A percentile compares a stretch with the other conserved stretches of the same genome.
Conservation (phyloP, 2,113 vertebrate species). For the Clarias gariepinus region DNA sequence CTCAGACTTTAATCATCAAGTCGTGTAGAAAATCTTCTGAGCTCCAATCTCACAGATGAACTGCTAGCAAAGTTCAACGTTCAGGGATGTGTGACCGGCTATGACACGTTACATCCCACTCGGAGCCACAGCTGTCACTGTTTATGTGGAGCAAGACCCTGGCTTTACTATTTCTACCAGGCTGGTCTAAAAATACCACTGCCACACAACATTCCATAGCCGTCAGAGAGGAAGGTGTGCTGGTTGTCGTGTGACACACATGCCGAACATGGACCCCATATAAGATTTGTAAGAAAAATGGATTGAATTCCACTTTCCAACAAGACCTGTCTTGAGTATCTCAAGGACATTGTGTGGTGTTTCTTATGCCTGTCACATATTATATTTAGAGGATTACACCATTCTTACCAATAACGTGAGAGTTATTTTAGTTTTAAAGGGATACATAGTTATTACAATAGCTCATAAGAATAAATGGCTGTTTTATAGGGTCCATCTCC, state of each 20-base stretch:
- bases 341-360: background rate
- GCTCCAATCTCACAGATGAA: background rate
- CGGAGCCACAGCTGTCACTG: constrained; percentile 67
- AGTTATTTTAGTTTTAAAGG: constrained; percentile 19
- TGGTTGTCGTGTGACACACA: constrained; percentile 4
- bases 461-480: background rate
- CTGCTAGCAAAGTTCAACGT: background rate
- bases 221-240: constrained; percentile 59
- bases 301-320: background rate
- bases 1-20: constrained; percentile 51
- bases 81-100: constrained; percentile 14
- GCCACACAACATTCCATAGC: constrained; percentile 80
- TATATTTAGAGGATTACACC: background rate
- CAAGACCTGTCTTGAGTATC: background rate
- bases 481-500: background rate
- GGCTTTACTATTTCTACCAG: constrained; percentile 76
- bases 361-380: background rate
- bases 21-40: background rate
- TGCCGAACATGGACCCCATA: background rate
- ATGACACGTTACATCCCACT: constrained; percentile 65
- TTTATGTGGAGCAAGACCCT: constrained; percentile 82
- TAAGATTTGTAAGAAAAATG: background rate
- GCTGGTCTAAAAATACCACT: constrained; percentile 86
- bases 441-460: background rate
- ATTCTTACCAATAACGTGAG: background rate